phyloP scores from a whole-genome alignment of 92 coral and sea anemone species.

The Porites evermanni region DNA sequence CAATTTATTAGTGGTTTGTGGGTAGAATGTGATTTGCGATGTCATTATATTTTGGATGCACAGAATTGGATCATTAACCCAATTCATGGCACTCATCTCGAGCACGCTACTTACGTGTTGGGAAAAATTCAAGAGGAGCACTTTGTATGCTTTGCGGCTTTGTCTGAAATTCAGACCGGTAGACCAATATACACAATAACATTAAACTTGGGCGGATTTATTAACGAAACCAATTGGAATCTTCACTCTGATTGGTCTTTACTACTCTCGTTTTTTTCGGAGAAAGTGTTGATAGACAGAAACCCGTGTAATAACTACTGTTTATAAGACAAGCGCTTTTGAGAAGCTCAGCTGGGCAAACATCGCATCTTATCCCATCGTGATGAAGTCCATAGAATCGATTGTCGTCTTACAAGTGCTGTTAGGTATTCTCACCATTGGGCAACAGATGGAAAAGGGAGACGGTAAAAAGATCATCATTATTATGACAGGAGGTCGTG shows the following conservation, averaged over 20 bases:
- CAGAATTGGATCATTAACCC: too few relatives aligned
- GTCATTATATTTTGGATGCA: too few relatives aligned
- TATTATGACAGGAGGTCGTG: conserved; percentile 24
- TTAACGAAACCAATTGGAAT: conserved; percentile 25
- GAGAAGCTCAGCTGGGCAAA: conserved; percentile 29
- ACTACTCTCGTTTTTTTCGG: conserved; percentile 18
- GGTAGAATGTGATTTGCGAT: too few relatives aligned
- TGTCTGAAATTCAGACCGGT: not conserved
- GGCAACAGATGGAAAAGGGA: conserved; percentile 37
- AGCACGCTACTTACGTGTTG: too few relatives aligned
- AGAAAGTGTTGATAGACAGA: conserved; percentile 35
- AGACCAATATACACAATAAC: not conserved
- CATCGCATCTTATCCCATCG: conserved; percentile 4
- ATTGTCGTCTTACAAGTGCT: conserved; percentile 34
- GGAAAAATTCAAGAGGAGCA: too few relatives aligned
- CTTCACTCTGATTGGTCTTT: conserved; percentile 30
- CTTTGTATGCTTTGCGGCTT: not conserved
- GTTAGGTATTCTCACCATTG: conserved; percentile 35
- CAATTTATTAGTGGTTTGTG: too few relatives aligned
- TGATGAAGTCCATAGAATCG: conserved; percentile 31
- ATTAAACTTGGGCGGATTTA: conserved; percentile 34
- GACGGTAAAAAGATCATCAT: conserved; percentile 22
- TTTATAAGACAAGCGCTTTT: conserved; percentile 1
- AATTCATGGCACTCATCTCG: too few relatives aligned
- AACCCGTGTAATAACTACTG: conserved; percentile 23